Conservation (phyloP, 1,140 invertebrate genomes). For the Conus betulinus region DNA sequence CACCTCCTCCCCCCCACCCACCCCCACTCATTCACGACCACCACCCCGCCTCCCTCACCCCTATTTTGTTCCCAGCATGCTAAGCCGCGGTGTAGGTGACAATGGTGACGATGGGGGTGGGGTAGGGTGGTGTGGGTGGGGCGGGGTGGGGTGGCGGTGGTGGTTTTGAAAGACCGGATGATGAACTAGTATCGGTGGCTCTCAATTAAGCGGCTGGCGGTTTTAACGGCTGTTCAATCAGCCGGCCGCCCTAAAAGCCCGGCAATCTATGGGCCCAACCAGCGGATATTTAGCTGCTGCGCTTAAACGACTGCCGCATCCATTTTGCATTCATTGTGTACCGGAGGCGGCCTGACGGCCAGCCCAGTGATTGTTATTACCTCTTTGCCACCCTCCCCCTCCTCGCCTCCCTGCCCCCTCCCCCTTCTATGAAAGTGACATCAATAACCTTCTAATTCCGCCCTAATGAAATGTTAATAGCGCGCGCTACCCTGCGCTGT, state of each 20-base stretch:
- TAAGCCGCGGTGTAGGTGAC: not conserved
- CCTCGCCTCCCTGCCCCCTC: not conserved
- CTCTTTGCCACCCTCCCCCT: not conserved
- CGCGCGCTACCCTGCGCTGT: conserved; percentile 10
- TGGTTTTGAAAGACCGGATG: not conserved
- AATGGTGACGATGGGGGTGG: not conserved
- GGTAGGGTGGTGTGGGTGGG: not conserved
- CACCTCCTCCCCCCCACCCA: not conserved
- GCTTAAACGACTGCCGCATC: conserved; percentile 18
- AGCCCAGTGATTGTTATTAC: conserved; percentile 25
- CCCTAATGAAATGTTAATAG: conserved; percentile 41
- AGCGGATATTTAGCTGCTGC: conserved; percentile 22
- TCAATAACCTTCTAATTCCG: conserved; percentile 40
- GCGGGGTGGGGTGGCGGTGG: not conserved
- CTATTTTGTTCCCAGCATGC: not conserved
- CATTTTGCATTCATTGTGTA: conserved; percentile 31
- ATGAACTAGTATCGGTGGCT: conserved; percentile 11
- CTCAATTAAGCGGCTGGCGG: conserved; percentile 20
- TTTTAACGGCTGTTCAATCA: conserved; percentile 27
- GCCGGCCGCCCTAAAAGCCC: not conserved
- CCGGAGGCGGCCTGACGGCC: not conserved
- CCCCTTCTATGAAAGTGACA: conserved; percentile 11
- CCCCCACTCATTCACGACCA: not conserved
- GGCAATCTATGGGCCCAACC: not conserved
- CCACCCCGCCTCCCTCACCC: not conserved